Evolutionary conservation across 2,888 invertebrate species (phyloP), one percentile per base, ranked within the genome.

Genomic region (Limnephilus lunatus): DNA sequence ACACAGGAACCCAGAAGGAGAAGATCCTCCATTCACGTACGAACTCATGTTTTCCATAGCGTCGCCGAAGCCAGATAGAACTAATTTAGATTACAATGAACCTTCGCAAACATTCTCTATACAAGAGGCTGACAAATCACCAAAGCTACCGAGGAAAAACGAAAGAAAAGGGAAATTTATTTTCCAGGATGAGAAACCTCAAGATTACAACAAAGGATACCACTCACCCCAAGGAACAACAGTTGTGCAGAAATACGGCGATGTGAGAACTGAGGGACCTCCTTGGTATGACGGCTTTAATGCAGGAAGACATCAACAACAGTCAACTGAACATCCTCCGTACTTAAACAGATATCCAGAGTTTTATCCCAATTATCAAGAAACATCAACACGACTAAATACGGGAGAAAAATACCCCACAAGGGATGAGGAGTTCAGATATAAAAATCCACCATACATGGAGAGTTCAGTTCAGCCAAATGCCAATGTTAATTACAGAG

Each of bases 21-120:
- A 94, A 95, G 95, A 94, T 95, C 95, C 95, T 81, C 95, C 95
- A 1, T 96, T 95, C 7, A 96, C 96, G 94, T 97, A 97, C 94
- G 97, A 97, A 95, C 95, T 97, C 93, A 97, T 97, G 94, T 97
- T 97, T 94, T 97, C 97, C 5, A 96, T 98, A 12, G 96, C 97
- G 91, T 96, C 96, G 3, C 95, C 96, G n/a, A 95, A 95, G 92
- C 95, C 95, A 91, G 94, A 95, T 89, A 95, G 94, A 93, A 95
- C 95, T 92, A 96, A 96, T 90, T 95, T 95, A 91, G 94, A 95
- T 80, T 96, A 96, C 94, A 96, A 96, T 93, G 95, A 96, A 92
- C 96, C 97, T 12, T 96, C 97, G 2, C 96, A 97, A 94, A 97
- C 97, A n/a, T 97, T 97, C 94, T 97, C 97, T 31, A 96, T 97